phyloP scores from a whole-genome alignment of 2,113 vertebrate species.

The Oenanthe melanoleuca region DNA sequence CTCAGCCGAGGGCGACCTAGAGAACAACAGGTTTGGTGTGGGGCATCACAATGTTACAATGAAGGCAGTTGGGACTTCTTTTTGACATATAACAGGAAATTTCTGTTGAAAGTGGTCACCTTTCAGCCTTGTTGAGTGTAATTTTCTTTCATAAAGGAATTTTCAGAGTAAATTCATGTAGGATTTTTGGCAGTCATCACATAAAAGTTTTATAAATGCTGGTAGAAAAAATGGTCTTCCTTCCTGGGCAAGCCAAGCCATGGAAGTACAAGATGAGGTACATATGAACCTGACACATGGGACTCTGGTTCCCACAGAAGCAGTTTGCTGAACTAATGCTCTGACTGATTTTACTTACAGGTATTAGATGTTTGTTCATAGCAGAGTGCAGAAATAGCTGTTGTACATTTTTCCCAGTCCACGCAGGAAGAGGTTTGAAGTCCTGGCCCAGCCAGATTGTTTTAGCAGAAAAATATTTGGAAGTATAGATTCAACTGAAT shows the following conservation, averaged over 20 bases:
- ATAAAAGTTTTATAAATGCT: background rate
- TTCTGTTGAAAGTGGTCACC: background rate
- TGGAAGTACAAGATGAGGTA: background rate
- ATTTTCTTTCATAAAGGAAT: background rate
- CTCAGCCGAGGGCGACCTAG: background rate
- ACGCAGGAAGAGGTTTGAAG: background rate
- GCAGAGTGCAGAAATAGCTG: background rate
- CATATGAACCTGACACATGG: background rate
- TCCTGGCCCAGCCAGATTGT: background rate
- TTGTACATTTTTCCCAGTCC: background rate
- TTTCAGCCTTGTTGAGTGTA: background rate
- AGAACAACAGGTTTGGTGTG: background rate
- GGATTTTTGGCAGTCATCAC: background rate
- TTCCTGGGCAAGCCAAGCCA: background rate
- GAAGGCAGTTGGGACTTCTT: background rate
- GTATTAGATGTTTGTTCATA: background rate
- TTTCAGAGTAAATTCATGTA: background rate
- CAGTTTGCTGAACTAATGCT: background rate
- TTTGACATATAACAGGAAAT: background rate
- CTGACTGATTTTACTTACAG: background rate
- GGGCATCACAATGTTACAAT: background rate
- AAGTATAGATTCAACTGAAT: conserved; percentile 44
- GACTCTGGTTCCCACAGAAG: background rate
- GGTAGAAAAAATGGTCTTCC: background rate
- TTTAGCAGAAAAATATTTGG: conserved; percentile 46